These are phyloP conservation scores for Lepidurus packardi DNA, from an alignment of 1,140 invertebrate species.

Conservation along the genomic window DNA sequence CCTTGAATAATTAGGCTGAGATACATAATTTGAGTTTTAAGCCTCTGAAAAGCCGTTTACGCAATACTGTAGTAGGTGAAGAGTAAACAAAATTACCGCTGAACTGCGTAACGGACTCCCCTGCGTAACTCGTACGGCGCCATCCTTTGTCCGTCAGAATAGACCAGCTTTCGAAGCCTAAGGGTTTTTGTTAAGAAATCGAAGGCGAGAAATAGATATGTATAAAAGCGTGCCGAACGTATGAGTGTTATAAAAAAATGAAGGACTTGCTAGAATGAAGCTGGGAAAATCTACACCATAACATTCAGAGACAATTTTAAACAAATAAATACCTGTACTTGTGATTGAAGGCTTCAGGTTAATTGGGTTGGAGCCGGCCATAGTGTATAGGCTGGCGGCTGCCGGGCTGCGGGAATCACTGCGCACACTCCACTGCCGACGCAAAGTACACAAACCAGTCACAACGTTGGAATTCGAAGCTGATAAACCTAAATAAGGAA, in stretches of 20 bases:
- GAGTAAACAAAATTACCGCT: neutral
- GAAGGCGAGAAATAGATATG: neutral
- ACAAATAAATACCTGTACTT: neutral
- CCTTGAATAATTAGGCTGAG: no score
- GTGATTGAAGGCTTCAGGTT: conserved; percentile 16
- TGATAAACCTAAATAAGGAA: conserved; percentile 29
- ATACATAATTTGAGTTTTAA: no score
- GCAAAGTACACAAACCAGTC: conserved; percentile 29
- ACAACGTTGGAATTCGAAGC: conserved; percentile 30
- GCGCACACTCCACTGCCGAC: conserved; percentile 35
- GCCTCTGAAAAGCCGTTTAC: neutral
- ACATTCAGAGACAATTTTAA: neutral
- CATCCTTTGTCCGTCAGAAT: conserved; percentile 23
- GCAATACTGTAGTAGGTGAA: neutral
- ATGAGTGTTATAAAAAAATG: neutral
- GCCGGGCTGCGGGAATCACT: conserved; percentile 31
- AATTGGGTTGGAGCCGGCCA: conserved; percentile 23
- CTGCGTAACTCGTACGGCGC: conserved; percentile 33
- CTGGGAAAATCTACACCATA: neutral
- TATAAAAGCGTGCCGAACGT: neutral
- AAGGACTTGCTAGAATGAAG: neutral
- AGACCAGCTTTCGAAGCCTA: conserved; percentile 18
- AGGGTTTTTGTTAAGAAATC: neutral
- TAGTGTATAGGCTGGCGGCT: neutral
- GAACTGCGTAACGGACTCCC: conserved; percentile 24